phyloP scores from a whole-genome alignment of 2,797 vertebrate genomes.

The Melopsittacus undulatus region DNA sequence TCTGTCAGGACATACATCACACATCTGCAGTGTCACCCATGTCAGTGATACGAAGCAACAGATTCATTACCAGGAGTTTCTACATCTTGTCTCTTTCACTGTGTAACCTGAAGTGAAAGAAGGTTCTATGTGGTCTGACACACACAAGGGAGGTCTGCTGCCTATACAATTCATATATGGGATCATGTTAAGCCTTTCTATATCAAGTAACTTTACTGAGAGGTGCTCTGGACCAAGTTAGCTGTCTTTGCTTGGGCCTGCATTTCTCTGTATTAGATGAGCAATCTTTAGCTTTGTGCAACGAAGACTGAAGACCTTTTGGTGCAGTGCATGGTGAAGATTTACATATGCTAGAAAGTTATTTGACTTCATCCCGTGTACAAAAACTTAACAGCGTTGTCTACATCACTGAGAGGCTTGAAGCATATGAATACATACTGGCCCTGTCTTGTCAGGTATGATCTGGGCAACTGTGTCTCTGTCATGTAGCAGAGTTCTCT shows the following conservation, averaged over 20 bases:
- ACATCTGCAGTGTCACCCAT: neutral
- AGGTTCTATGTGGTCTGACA: neutral
- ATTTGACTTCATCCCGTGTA: neutral
- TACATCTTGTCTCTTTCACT: neutral
- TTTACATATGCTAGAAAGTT: neutral
- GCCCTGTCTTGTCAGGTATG: accelerated
- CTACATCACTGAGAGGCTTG: neutral
- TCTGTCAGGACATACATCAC: neutral
- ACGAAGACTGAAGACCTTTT: neutral
- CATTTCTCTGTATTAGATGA: neutral
- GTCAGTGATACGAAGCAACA: neutral
- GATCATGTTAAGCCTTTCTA: neutral
- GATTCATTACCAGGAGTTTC: accelerated
- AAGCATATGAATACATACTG: neutral
- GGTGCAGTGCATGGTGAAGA: neutral
- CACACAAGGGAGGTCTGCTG: neutral
- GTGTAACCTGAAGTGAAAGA: neutral
- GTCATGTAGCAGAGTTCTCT: neutral
- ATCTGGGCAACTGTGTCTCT: neutral
- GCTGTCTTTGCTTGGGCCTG: neutral
- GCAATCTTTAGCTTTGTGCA: neutral
- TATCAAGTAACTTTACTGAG: neutral
- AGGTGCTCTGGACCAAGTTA: neutral
- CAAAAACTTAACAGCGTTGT: neutral
- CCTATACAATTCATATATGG: neutral